Percentiles rank a stretch among this genome's conserved stretches.
These are phyloP conservation scores for Spilarctia lutea DNA, from an alignment of 2,888 invertebrate genomes.

Conservation along the genomic window DNA sequence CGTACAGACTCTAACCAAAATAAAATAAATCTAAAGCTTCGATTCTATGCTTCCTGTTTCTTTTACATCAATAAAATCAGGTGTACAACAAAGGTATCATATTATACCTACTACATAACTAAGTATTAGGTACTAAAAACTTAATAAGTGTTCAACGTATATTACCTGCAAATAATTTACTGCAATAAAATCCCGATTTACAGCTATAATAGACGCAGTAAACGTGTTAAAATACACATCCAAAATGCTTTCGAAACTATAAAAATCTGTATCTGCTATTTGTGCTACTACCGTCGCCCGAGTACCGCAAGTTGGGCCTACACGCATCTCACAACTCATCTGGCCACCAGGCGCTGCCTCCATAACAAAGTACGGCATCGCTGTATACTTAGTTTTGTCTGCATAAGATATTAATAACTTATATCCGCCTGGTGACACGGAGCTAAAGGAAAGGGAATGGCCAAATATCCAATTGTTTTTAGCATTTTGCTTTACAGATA, in stretches of 20 bases:
- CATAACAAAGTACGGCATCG: constrained; percentile 79
- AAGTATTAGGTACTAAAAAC: not conserved
- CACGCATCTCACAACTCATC: constrained; percentile 79
- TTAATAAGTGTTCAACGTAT: not conserved
- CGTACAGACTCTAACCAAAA: not conserved
- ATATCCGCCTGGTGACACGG: constrained; percentile 82
- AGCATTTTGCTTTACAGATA: constrained; percentile 74
- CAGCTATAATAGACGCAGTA: constrained; percentile 79
- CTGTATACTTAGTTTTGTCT: constrained; percentile 66
- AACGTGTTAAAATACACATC: constrained; percentile 75
- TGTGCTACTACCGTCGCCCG: constrained; percentile 78
- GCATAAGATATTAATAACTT: constrained; percentile 75
- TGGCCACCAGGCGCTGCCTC: constrained; percentile 83
- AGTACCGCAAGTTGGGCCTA: constrained; percentile 69
- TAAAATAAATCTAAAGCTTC: not conserved
- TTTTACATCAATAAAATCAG: not conserved
- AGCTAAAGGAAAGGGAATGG: constrained; percentile 78
- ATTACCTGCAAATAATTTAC: constrained; percentile 78
- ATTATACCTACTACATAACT: not conserved
- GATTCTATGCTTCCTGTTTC: not conserved
- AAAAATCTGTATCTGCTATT: constrained; percentile 74
- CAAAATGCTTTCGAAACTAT: constrained; percentile 79
- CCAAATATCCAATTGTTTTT: constrained; percentile 76
- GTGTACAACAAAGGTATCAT: not conserved
- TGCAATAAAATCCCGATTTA: constrained; percentile 81